Conservation (phyloP, 2,888 invertebrate genomes). For the Parascotia fuliginaria region DNA sequence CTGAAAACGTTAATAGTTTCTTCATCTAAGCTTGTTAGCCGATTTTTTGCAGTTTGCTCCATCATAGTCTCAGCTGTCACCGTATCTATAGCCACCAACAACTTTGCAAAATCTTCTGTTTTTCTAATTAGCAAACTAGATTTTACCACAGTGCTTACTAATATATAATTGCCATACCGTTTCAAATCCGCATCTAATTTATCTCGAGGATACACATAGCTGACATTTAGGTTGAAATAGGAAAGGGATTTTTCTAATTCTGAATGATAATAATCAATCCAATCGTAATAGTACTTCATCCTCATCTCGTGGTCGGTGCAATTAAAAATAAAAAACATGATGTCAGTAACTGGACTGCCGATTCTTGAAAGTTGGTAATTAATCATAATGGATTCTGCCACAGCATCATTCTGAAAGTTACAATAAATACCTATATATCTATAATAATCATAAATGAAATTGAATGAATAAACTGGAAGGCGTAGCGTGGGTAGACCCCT, state of each 20-base stretch:
- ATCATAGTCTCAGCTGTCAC: background rate
- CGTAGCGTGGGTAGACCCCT: no score
- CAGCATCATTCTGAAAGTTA: conserved; percentile 42
- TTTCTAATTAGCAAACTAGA: conserved; percentile 34
- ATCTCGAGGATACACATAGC: conserved; percentile 40
- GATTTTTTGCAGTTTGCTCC: background rate
- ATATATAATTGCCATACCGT: conserved; percentile 39
- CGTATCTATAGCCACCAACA: conserved; percentile 24
- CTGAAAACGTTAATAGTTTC: conserved; percentile 30
- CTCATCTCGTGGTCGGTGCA: conserved; percentile 52
- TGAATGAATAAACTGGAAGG: no score
- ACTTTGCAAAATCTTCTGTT: conserved; percentile 33
- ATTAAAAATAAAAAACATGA: conserved; percentile 49
- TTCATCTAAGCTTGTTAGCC: conserved; percentile 10
- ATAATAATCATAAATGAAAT: background rate
- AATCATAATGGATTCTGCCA: conserved; percentile 32
- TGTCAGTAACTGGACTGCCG: conserved; percentile 46
- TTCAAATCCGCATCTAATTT: conserved; percentile 46
- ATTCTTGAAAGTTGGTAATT: conserved; percentile 32
- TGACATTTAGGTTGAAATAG: conserved; percentile 39
- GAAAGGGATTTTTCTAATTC: conserved; percentile 42
- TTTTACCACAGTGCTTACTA: conserved; percentile 28
- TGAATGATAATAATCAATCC: conserved; percentile 50
- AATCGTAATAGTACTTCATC: conserved; percentile 42
- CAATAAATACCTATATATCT: background rate